These are phyloP conservation scores for Zoanthus sociatus DNA, from an alignment of 92 coral and sea anemone species.

Conservation along the genomic window DNA sequence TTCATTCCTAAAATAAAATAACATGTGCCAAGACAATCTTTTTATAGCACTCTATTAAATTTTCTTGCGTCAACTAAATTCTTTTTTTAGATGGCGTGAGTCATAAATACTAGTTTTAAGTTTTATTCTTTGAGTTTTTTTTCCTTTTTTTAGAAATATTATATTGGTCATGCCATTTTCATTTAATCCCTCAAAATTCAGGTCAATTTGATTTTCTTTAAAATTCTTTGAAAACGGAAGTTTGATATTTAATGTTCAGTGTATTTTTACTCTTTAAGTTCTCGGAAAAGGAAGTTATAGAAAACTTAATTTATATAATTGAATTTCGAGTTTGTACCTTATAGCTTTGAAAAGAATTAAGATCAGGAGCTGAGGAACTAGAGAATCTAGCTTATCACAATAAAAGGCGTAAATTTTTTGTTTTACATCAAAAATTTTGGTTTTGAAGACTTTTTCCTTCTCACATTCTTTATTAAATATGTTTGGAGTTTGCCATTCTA, in stretches of 20 bases:
- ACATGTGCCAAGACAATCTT: conserved; percentile 27
- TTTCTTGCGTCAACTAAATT: conserved; percentile 18
- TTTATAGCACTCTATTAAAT: conserved; percentile 28
- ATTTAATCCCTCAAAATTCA: neutral
- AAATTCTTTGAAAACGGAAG: conserved; percentile 26
- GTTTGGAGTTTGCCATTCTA: too few relatives aligned
- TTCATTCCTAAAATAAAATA: conserved; percentile 29
- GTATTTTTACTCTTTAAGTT: neutral
- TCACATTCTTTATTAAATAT: too few relatives aligned
- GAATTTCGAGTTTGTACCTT: neutral
- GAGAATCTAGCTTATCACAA: too few relatives aligned
- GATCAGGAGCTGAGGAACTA: too few relatives aligned
- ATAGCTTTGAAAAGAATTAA: too few relatives aligned
- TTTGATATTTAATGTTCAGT: conserved; percentile 25
- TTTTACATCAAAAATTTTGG: too few relatives aligned
- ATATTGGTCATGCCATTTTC: neutral
- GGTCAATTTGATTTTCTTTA: neutral
- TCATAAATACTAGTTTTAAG: neutral
- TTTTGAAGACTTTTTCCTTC: too few relatives aligned
- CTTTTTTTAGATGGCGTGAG: neutral
- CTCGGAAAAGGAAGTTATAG: neutral
- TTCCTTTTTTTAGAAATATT: neutral
- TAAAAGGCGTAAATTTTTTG: too few relatives aligned
- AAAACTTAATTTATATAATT: conserved; percentile 16
- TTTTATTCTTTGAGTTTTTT: neutral